phyloP scores from a whole-genome alignment of 2,888 invertebrate genomes.

The Steinernema carpocapsae region DNA sequence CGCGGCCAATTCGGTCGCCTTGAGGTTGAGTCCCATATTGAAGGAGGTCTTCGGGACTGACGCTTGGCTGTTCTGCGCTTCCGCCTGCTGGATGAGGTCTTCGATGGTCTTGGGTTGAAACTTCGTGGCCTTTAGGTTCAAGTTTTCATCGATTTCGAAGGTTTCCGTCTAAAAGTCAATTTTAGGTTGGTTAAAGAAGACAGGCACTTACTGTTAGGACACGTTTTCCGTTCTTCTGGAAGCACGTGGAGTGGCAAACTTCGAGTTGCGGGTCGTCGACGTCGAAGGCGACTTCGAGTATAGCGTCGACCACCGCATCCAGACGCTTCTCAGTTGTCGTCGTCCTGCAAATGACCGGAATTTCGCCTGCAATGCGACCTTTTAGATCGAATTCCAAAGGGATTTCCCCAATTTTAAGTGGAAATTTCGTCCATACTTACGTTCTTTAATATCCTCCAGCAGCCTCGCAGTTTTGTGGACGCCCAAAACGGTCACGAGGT shows the following conservation, averaged over 20 bases:
- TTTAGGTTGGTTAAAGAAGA: neutral
- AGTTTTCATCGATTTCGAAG: conserved; percentile 10
- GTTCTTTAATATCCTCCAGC: neutral
- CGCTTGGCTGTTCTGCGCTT: neutral
- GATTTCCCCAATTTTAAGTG: too few species aligned
- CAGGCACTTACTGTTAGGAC: conserved; percentile 1
- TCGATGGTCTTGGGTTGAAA: neutral
- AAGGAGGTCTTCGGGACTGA: conserved; percentile 39
- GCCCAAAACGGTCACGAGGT: neutral
- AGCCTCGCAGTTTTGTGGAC: neutral
- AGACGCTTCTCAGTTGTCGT: neutral
- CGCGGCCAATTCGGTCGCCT: conserved; percentile 47
- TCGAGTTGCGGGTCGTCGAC: neutral
- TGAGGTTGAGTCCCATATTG: conserved; percentile 45
- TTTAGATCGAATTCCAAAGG: neutral
- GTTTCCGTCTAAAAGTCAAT: conserved; percentile 17
- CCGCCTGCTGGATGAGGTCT: neutral
- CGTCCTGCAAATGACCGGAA: conserved; percentile 30
- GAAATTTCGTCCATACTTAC: neutral
- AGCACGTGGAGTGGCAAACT: conserved; percentile 18
- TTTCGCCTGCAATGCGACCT: neutral
- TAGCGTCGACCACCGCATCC: conserved; percentile 2
- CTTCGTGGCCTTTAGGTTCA: conserved; percentile 5
- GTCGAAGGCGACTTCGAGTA: neutral
- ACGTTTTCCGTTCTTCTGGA: conserved; percentile 29